Conservation (phyloP, 2,113 vertebrate genomes). For the Etia nguti region DNA sequence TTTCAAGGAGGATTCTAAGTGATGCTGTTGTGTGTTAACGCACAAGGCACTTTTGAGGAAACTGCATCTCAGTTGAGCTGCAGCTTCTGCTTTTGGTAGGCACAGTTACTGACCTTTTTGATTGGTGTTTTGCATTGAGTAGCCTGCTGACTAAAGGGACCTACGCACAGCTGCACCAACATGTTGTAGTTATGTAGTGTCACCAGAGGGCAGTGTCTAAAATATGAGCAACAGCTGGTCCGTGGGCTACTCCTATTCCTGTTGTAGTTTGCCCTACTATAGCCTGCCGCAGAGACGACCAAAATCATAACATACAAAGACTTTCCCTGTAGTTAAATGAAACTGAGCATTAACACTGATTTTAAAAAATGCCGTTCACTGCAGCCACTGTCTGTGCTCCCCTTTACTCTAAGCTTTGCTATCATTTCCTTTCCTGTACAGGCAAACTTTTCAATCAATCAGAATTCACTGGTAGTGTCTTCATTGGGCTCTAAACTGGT, state of each 20-base stretch:
- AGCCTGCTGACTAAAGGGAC: neutral
- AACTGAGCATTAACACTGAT: neutral
- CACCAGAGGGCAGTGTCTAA: neutral
- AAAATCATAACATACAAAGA: neutral
- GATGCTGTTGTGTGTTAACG: neutral
- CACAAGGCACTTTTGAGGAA: too few relatives aligned
- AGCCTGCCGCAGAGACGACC: neutral
- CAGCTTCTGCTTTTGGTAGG: neutral
- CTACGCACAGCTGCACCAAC: neutral
- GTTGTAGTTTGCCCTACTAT: neutral
- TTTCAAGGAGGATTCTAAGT: neutral
- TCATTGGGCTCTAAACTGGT: neutral
- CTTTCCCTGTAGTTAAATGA: neutral
- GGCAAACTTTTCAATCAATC: neutral
- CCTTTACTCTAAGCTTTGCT: neutral
- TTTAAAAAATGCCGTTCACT: neutral
- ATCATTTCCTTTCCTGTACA: neutral
- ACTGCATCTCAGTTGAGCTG: neutral
- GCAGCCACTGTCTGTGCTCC: neutral
- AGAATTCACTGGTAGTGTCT: neutral
- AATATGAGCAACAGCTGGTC: neutral
- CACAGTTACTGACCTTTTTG: neutral
- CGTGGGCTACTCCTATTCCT: neutral
- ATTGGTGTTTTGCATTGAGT: neutral
- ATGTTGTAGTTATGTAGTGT: neutral